Base-by-base conservation (phyloP, 2,888 invertebrate species). In the Drosophila paranaensis region DNA sequence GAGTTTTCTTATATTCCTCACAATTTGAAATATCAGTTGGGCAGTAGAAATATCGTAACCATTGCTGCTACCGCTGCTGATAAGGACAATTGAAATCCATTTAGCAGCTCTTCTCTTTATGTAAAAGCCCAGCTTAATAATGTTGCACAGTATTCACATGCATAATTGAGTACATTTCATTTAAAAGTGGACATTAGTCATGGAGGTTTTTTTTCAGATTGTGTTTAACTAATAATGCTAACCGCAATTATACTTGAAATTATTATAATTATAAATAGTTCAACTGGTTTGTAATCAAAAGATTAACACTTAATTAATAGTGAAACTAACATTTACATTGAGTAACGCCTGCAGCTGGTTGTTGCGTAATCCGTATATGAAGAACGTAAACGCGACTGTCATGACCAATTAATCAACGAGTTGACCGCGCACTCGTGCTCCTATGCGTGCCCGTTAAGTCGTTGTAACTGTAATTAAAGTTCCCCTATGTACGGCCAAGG, bases 381-480 rank as follows among this genome's bases (percentile, higher is more conserved):
- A 67, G 60, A 79, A 67, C 77, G 37, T 71, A 2, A 66, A 35
- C 48, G 20, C 25, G 37, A 45, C 50, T 82, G 80, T 56, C 77
- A 67, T 66, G 53, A 69, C 45, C 81, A 71, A 88, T 83, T 83
- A 88, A 88, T 88, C 81, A 86, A 81, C 74, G 51, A 60, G 63
- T 76, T 73, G 73, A 68, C 74, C 67, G 60, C 40, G 45, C 57
- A 20, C 48, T 53, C 54, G n/a, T 25, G 46, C 58, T 65, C 30
- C 56, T 60, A 45, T 71, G 61, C 65, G 70, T 72, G 67, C 30
- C 42, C 51, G 65, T 64, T 70, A 42, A 46, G 58, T 63, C 66
- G 35, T 43, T 77, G 70, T 83, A 83, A 78, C 68, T 75, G 81
- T 89, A 83, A 87, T 87, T 89, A 84, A 79, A 66, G 56, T 60